phyloP scores from a whole-genome alignment of 2,888 invertebrate species.

The Eupithecia subumbrata region DNA sequence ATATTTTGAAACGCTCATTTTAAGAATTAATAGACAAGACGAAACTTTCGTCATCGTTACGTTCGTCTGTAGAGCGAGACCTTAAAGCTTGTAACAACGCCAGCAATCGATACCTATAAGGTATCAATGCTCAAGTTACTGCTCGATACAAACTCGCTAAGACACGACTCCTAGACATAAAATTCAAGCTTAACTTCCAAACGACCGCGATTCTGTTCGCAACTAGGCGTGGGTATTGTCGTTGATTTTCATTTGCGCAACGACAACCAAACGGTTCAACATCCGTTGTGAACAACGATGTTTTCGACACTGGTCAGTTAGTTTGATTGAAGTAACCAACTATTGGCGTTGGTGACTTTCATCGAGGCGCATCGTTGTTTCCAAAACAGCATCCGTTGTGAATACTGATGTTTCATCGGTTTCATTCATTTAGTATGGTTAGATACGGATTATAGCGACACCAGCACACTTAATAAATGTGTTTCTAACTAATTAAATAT shows the following conservation, averaged over 20 bases:
- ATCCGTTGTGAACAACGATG: background rate
- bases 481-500: background rate
- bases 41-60: background rate
- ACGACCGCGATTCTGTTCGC: slow-evolving; percentile 8
- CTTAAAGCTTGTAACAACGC: background rate
- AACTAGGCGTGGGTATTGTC: slow-evolving; percentile 3
- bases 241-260: background rate
- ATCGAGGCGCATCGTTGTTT: background rate
- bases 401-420: background rate
- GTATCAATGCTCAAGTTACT: slow-evolving; percentile 5
- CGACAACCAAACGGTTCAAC: background rate
- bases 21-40: no score
- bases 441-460: no score
- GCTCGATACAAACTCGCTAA: slow-evolving; percentile 1
- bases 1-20: no score
- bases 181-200: slow-evolving; percentile 7
- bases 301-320: background rate
- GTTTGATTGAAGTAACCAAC: background rate
- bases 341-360: background rate
- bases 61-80: background rate
- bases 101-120: background rate
- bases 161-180: slow-evolving; percentile 11
- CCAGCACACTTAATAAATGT: no score
- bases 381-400: background rate
- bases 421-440: no score